Evolutionary conservation across 2,113 vertebrate species (phyloP).

Genomic region (Charadrius vociferus): DNA sequence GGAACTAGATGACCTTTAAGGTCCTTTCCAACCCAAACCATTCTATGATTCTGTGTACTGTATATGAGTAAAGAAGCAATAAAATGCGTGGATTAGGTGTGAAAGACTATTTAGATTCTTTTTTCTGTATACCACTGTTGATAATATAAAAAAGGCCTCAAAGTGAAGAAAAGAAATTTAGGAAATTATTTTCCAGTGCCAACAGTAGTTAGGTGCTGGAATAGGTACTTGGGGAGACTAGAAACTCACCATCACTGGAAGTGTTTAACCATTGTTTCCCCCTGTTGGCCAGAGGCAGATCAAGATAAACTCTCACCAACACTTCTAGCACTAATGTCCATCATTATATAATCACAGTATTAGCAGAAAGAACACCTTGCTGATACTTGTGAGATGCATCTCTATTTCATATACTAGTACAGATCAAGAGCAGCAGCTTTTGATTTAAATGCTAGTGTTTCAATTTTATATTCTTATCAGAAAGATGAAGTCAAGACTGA

Average conservation of each 20-base stretch:
- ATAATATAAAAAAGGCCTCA: background rate
- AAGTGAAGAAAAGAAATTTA: background rate
- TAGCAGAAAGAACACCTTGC: background rate
- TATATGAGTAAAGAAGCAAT: background rate
- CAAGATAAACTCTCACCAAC: background rate
- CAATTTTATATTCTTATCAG: background rate
- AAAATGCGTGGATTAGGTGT: background rate
- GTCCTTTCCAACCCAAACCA: background rate
- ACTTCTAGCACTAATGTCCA: background rate
- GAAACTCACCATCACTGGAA: background rate
- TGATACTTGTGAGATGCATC: background rate
- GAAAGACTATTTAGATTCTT: background rate
- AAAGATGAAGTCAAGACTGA: background rate
- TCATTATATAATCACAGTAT: background rate
- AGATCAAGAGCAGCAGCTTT: background rate
- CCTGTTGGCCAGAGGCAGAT: background rate
- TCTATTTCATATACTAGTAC: background rate
- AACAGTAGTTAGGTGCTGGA: background rate
- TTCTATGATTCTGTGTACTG: background rate
- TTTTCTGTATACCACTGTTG: background rate
- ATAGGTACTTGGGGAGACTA: background rate
- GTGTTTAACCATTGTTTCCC: background rate
- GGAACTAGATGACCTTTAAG: background rate
- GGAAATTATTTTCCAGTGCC: background rate
- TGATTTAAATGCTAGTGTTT: background rate